Base-by-base conservation (phyloP, 2,888 invertebrate genomes). In the Cosmopolites sordidus region DNA sequence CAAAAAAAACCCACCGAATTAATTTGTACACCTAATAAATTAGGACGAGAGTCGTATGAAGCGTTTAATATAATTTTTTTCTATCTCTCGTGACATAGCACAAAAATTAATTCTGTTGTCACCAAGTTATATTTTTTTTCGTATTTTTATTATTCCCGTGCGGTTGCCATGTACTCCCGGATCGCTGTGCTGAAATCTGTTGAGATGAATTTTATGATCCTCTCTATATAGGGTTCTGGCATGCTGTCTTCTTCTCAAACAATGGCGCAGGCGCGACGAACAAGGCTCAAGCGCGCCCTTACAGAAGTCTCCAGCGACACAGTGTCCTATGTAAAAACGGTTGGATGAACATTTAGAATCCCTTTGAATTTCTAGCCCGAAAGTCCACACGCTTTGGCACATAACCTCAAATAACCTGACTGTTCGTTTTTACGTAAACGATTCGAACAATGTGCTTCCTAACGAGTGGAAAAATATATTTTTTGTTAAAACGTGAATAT, bases 241-340 rank as follows among this genome's bases (percentile, higher is more conserved):
- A 85, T 89, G 78, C 86, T 91, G 76, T 88, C 90, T 80, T 89
- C 89, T 79, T 89, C 91, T 79, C 87, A 89, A 81, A 89, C 89
- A 75, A 83, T 91, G 84, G 86, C 90, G 79, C 89, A 90, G 81
- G 86, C 86, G 73, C 86, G 91, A 73, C 84, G 90, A 70, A 84
- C 87, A 74, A 83, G 87, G 72, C 84, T 91, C 77, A 84, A 90
- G 76, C 84, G 91, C 74, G 91, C 92, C 73, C 88, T 89, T 80
- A 92, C 91, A 74, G 89, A 90, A 78, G 89, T 89, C 69, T 89
- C 89, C 75, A 85, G 87, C 75, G 89, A 90, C 79, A 88, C 88
- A 71, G 84, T 89, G 78, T 85, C 83, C 83, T 87, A 86, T 85
- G 88, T 87, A 79, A 87, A 85, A 86, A 88, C 88, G 89, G 89